Conservation (phyloP, 2,113 vertebrate genomes). For the Azemiops feae region DNA sequence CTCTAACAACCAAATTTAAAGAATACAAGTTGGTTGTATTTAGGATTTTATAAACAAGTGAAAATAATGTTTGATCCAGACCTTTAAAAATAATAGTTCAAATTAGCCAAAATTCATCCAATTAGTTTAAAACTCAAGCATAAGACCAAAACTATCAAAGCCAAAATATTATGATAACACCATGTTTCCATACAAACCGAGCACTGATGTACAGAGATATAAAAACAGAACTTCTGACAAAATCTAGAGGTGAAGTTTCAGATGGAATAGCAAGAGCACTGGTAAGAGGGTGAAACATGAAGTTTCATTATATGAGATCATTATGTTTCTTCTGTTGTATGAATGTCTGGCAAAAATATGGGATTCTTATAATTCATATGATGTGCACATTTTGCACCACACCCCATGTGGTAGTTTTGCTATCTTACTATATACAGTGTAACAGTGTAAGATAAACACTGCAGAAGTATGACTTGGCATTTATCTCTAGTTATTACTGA, state of each 20-base stretch:
- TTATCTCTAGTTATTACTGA: neutral
- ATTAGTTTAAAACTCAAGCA: neutral
- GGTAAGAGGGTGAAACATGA: neutral
- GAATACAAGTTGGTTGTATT: neutral
- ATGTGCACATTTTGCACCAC: neutral
- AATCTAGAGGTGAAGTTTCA: neutral
- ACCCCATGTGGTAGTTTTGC: neutral
- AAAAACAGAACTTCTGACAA: neutral
- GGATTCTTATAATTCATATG: conserved; percentile 3
- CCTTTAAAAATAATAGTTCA: neutral
- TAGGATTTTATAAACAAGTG: neutral
- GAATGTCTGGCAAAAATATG: neutral
- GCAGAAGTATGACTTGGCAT: neutral
- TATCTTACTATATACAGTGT: neutral
- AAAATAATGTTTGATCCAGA: neutral
- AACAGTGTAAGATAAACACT: conserved; percentile 4
- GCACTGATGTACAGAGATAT: neutral
- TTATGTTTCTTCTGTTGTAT: neutral
- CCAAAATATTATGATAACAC: neutral
- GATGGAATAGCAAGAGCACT: neutral
- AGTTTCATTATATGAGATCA: neutral
- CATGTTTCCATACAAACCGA: neutral
- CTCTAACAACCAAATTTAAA: neutral
- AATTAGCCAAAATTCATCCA: neutral
- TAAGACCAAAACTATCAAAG: neutral